phyloP scores from a whole-genome alignment of 2,888 invertebrate genomes.

The Diarsia rubi region DNA sequence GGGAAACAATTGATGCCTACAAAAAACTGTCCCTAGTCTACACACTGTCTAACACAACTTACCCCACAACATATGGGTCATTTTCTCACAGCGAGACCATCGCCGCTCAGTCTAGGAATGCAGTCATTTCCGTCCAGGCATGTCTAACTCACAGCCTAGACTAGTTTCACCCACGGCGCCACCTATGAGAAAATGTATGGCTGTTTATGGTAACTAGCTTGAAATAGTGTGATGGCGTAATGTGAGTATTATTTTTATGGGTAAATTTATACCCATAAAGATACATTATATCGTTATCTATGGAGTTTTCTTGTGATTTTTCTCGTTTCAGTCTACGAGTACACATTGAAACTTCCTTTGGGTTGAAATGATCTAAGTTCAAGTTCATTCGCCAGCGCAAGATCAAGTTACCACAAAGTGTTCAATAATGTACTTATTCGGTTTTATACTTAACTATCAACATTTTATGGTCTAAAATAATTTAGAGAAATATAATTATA shows the following conservation, averaged over 20 bases:
- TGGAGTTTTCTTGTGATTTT: not conserved
- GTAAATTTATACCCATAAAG: not conserved
- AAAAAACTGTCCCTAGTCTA: not conserved
- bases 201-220: constrained; percentile 54
- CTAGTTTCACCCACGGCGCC: constrained; percentile 69
- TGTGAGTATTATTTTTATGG: not conserved
- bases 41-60: not conserved
- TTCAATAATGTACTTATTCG: too few relatives aligned
- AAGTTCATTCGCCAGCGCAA: too few relatives aligned
- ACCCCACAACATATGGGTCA: constrained; percentile 48
- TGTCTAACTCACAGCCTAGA: constrained; percentile 44
- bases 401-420: too few relatives aligned
- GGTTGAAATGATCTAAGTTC: too few relatives aligned
- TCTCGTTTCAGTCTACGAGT: not conserved
- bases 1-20: too few relatives aligned
- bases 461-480: too few relatives aligned
- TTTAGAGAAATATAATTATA: not conserved
- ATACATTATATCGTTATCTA: not conserved
- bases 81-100: constrained; percentile 47
- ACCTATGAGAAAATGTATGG: constrained; percentile 61
- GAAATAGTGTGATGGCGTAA: constrained; percentile 24
- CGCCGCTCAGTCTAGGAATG: constrained; percentile 57
- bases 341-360: not conserved
- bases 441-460: too few relatives aligned
- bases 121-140: constrained; percentile 60